Evolutionary conservation across 2,888 invertebrate species (phyloP).

Genomic region (Nebria salina): DNA sequence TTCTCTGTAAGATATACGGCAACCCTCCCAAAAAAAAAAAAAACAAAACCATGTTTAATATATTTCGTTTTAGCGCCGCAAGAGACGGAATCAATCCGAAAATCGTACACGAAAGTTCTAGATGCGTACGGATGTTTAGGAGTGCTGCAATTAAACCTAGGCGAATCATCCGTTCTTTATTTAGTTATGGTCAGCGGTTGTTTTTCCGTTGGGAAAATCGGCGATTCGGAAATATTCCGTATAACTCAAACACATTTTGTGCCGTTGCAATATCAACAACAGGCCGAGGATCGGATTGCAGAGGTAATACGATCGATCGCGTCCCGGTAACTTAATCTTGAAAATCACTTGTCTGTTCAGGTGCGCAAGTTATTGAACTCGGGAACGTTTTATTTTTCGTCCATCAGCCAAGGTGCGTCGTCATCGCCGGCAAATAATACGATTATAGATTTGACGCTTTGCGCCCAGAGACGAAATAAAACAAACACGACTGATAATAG

Average conservation of each 20-base stretch:
- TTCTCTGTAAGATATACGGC: constrained; percentile 71
- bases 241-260: constrained; percentile 93
- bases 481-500: constrained; percentile 88
- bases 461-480: constrained; percentile 88
- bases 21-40: not conserved
- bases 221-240: constrained; percentile 93
- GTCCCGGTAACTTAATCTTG: not conserved
- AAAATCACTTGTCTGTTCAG: constrained; percentile 50
- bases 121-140: constrained; percentile 98
- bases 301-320: constrained; percentile 61
- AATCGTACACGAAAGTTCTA: constrained; percentile 87
- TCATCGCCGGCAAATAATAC: constrained; percentile 59
- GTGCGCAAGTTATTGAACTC: constrained; percentile 91
- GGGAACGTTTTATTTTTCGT: constrained; percentile 98
- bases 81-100: constrained; percentile 90
- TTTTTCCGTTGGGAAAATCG: constrained; percentile 95
- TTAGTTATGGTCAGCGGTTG: constrained; percentile 95
- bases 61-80: constrained; percentile 70
- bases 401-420: constrained; percentile 64
- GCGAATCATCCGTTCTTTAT: constrained; percentile 85
- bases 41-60: constrained; percentile 26
- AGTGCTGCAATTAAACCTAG: constrained; percentile 87
- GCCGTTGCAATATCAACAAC: constrained; percentile 79
- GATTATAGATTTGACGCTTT: constrained; percentile 88
- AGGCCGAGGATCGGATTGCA: constrained; percentile 69